Percentiles rank a stretch among this genome's conserved stretches.
phyloP scores from a whole-genome alignment of 2,113 vertebrate species.

The Lichenostomus cassidix region DNA sequence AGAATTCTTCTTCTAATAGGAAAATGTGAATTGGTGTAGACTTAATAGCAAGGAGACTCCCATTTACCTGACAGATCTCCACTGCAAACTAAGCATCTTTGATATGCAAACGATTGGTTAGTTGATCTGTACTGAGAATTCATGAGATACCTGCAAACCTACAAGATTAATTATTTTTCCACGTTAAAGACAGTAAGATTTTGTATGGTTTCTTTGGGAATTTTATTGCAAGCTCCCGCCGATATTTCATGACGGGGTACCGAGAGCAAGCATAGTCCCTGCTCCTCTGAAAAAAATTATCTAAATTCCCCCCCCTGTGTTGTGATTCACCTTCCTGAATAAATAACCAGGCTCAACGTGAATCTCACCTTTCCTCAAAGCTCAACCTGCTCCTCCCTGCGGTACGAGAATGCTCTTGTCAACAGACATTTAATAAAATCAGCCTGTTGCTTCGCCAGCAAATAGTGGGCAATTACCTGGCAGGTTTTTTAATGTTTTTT shows the following conservation, averaged over 20 bases:
- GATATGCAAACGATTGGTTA: neutral
- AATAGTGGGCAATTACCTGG: neutral
- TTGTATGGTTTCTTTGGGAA: neutral
- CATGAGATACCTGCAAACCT: neutral
- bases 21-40: neutral
- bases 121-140: neutral
- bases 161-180: neutral
- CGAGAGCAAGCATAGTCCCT: neutral
- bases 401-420: neutral
- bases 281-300: neutral
- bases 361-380: neutral
- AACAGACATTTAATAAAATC: neutral
- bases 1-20: neutral
- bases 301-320: fast-evolving
- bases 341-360: neutral
- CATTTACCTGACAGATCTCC: neutral
- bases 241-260: neutral
- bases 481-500: no score
- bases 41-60: neutral
- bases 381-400: neutral
- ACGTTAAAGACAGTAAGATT: neutral
- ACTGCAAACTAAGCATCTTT: neutral
- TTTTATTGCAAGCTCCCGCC: neutral
- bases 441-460: neutral
- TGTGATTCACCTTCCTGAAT: neutral